Conservation (phyloP, 2,888 invertebrate genomes). For the Prenolepis imparis region DNA sequence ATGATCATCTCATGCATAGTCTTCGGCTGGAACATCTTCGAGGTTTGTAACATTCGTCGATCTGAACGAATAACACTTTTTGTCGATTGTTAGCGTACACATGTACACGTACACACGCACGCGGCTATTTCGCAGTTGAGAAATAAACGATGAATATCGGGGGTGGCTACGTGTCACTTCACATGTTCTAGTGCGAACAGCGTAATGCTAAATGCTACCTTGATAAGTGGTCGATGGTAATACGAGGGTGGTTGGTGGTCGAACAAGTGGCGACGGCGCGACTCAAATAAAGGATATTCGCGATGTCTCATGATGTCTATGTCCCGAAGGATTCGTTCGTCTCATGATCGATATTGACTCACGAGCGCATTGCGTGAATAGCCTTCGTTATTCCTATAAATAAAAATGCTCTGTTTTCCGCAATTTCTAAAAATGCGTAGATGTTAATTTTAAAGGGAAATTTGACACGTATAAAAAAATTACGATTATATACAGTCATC, state of each 20-base stretch:
- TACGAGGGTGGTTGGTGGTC: neutral
- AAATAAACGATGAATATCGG: conserved; percentile 45
- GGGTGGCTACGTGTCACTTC: conserved; percentile 3
- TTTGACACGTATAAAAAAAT: neutral
- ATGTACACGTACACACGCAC: neutral
- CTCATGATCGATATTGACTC: conserved; percentile 28
- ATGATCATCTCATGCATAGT: conserved; percentile 44
- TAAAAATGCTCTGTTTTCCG: neutral
- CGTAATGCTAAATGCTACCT: conserved; percentile 43
- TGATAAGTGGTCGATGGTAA: conserved; percentile 15
- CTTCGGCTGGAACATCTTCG: conserved; percentile 55
- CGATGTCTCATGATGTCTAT: conserved; percentile 7
- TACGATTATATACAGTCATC: neutral
- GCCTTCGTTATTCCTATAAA: neutral
- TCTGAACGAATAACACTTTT: neutral
- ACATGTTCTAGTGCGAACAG: conserved; percentile 20
- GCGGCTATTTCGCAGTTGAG: neutral
- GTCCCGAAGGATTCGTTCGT: conserved; percentile 46
- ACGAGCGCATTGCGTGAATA: neutral
- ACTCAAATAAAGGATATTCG: neutral
- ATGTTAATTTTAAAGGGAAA: neutral
- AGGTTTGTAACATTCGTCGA: neutral
- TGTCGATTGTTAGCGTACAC: neutral
- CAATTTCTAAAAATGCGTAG: neutral
- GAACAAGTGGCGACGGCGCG: conserved; percentile 31